Evolutionary conservation across 2,113 vertebrate genomes (phyloP).

Genomic region (Bubo blakistoni): DNA sequence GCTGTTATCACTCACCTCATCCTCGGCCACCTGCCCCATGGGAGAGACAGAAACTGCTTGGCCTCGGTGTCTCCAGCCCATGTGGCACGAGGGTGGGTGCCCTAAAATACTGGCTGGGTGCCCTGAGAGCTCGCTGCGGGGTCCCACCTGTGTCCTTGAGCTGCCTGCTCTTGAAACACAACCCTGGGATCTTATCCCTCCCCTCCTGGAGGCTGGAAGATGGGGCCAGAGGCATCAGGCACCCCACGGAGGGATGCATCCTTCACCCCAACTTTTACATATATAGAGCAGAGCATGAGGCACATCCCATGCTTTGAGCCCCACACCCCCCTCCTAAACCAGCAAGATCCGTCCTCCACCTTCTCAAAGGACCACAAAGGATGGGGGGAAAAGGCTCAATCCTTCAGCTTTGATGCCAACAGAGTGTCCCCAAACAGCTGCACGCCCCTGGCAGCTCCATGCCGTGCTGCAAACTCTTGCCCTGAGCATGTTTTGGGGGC

Average conservation of each 20-base stretch:
- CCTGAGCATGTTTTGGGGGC: neutral
- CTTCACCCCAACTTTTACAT: neutral
- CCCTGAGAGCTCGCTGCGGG: fast-evolving
- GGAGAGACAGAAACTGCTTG: fast-evolving
- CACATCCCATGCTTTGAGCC: neutral
- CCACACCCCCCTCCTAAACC: neutral
- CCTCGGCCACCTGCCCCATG: conserved; percentile 83
- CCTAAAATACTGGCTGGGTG: neutral
- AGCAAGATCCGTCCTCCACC: neutral
- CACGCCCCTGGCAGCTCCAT: fast-evolving
- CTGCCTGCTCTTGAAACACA: neutral
- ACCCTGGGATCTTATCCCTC: neutral
- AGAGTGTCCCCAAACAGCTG: neutral
- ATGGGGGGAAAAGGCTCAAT: neutral
- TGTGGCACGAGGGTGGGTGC: fast-evolving
- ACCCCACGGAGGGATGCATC: fast-evolving
- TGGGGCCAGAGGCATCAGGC: neutral
- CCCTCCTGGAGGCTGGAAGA: neutral
- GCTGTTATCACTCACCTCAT: conserved; percentile 97
- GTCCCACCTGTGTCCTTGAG: neutral
- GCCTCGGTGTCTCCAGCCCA: neutral
- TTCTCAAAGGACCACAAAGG: neutral
- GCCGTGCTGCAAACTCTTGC: neutral
- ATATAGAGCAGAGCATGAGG: neutral
- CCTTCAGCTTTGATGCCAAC: neutral